These are phyloP conservation scores for Liasis olivaceus DNA, from an alignment of 2,797 vertebrate genomes.

Conservation along the genomic window DNA sequence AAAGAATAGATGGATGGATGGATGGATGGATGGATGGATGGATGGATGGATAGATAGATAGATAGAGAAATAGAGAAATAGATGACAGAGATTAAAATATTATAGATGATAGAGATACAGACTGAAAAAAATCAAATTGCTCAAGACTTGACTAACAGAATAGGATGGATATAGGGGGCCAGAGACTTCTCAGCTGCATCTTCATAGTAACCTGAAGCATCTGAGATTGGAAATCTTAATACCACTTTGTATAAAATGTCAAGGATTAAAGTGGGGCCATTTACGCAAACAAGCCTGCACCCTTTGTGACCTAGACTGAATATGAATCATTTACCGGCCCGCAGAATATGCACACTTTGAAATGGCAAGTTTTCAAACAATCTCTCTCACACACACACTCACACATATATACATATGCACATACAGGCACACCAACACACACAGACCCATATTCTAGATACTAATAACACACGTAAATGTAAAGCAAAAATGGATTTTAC, in stretches of 20 bases:
- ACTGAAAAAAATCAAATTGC: too few species aligned
- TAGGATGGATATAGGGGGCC: background rate
- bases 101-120: background rate
- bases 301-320: background rate
- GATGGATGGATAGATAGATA: too few species aligned
- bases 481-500: background rate
- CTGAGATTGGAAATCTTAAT: background rate
- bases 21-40: background rate
- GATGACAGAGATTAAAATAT: background rate
- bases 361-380: slow-evolving; percentile 13
- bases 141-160: background rate
- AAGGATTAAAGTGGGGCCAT: background rate
- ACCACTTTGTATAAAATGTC: background rate
- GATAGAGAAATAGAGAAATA: background rate
- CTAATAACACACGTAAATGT: background rate
- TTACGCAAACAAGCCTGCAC: background rate
- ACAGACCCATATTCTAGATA: background rate
- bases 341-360: background rate
- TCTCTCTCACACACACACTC: background rate
- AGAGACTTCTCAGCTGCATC: background rate
- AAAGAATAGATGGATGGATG: too few species aligned
- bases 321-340: rapidly evolving
- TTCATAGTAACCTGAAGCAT: background rate
- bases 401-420: background rate
- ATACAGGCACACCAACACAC: too few species aligned